phyloP scores from a whole-genome alignment of 2,888 invertebrate species.

The Melieria crassipennis region DNA sequence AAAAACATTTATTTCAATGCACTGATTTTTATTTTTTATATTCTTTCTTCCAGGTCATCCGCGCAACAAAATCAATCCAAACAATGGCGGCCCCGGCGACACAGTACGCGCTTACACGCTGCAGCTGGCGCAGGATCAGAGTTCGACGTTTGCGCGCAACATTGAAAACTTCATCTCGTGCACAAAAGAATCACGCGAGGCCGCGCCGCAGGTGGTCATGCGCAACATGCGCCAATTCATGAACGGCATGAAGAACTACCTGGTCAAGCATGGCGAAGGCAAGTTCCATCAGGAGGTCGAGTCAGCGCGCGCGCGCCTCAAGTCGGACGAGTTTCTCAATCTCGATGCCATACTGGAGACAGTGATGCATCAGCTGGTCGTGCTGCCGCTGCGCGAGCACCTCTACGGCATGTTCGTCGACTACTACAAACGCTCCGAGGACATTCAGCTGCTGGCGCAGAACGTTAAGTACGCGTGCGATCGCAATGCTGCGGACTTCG shows the following conservation, averaged over 20 bases:
- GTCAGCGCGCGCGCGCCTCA: slow-evolving; percentile 71
- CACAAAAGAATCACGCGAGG: slow-evolving; percentile 89
- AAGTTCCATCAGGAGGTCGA: slow-evolving; percentile 93
- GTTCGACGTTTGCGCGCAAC: slow-evolving; percentile 90
- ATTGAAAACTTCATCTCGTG: slow-evolving; percentile 94
- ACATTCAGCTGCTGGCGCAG: slow-evolving; percentile 74
- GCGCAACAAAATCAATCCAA: slow-evolving; percentile 66
- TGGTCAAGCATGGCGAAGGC: slow-evolving; percentile 94
- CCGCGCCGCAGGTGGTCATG: slow-evolving; percentile 88
- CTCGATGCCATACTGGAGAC: slow-evolving; percentile 94
- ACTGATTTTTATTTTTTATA: neutral
- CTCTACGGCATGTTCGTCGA: slow-evolving; percentile 87
- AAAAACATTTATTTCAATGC: neutral
- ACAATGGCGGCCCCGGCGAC: slow-evolving; percentile 71
- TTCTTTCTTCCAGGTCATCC: slow-evolving; percentile 75
- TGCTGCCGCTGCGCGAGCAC: slow-evolving; percentile 84
- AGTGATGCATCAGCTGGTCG: slow-evolving; percentile 91
- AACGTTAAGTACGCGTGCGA: slow-evolving; percentile 65
- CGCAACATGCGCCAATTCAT: slow-evolving; percentile 95
- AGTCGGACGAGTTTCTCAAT: slow-evolving; percentile 92
- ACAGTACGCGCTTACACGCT: slow-evolving; percentile 81
- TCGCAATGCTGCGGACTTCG: slow-evolving; percentile 61
- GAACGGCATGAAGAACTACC: slow-evolving; percentile 98
- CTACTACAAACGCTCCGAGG: slow-evolving; percentile 81
- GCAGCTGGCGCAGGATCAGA: slow-evolving; percentile 82